Percentiles rank a stretch among this genome's conserved stretches.
phyloP scores from a whole-genome alignment of 2,113 vertebrate genomes.

The Bubo blakistoni region DNA sequence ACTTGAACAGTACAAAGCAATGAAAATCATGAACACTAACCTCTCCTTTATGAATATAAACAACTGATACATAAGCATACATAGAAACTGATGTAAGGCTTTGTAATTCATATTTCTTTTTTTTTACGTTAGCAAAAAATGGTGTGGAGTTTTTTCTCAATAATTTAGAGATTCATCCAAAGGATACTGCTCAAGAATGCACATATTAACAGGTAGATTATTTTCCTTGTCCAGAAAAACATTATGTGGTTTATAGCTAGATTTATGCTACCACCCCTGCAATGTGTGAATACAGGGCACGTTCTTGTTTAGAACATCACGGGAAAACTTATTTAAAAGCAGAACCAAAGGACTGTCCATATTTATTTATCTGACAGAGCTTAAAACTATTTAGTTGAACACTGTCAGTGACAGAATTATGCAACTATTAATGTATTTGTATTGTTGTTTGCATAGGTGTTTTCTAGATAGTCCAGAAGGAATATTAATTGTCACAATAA shows the following conservation, averaged over 20 bases:
- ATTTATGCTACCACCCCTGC: background rate
- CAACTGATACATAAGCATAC: background rate
- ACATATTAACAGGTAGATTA: background rate
- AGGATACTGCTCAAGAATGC: background rate
- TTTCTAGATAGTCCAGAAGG: background rate
- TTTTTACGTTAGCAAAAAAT: background rate
- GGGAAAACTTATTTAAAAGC: constrained; percentile 6
- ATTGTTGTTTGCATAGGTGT: background rate
- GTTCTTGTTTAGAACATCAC: background rate
- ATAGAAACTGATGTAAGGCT: background rate
- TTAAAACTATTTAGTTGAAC: constrained; percentile 1
- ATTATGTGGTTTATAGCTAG: background rate
- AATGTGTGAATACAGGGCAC: background rate
- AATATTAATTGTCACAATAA: background rate
- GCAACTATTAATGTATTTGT: background rate
- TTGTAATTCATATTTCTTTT: background rate
- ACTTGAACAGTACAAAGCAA: background rate
- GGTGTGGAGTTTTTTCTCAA: background rate
- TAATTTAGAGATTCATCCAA: background rate
- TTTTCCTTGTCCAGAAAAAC: background rate
- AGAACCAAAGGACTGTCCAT: background rate
- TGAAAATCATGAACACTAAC: background rate
- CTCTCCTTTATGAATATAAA: background rate
- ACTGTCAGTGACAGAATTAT: background rate
- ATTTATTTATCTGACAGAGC: background rate